These are phyloP conservation scores for Meandrina meandrites DNA, from an alignment of 92 coral and sea anemone genomes.

Conservation along the genomic window DNA sequence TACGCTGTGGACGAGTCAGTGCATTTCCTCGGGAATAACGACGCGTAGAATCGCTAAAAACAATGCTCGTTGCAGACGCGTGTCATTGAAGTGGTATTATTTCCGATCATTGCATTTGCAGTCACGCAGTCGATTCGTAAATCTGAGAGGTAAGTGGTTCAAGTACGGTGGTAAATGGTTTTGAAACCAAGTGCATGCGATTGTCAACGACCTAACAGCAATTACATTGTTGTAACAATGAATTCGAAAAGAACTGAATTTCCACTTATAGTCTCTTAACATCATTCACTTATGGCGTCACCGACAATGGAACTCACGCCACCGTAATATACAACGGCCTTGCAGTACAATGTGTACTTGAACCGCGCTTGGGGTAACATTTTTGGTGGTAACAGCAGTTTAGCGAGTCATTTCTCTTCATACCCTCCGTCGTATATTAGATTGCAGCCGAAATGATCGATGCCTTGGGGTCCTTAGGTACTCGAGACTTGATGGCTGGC, in stretches of 20 bases:
- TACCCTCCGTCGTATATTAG: neutral
- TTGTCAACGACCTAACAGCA: neutral
- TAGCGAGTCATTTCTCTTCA: neutral
- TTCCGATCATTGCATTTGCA: neutral
- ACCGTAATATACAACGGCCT: neutral
- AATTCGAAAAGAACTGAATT: neutral
- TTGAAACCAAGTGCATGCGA: neutral
- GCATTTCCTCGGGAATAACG: neutral
- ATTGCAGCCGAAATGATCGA: neutral
- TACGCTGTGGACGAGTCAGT: neutral
- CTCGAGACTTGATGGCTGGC: neutral
- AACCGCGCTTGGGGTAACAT: neutral
- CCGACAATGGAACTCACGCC: neutral
- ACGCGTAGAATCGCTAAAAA: neutral
- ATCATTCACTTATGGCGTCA: neutral
- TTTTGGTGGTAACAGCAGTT: neutral
- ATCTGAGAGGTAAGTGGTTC: conserved; percentile 23
- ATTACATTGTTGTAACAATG: neutral
- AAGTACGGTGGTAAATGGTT: conserved; percentile 11
- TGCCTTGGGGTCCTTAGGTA: no score
- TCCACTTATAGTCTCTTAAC: neutral
- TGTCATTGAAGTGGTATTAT: neutral
- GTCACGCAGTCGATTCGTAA: conserved; percentile 31
- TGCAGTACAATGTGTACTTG: neutral
- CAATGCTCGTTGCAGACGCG: neutral